phyloP scores from a whole-genome alignment of 1,140 invertebrate species.

The Zelostemma sp. region DNA sequence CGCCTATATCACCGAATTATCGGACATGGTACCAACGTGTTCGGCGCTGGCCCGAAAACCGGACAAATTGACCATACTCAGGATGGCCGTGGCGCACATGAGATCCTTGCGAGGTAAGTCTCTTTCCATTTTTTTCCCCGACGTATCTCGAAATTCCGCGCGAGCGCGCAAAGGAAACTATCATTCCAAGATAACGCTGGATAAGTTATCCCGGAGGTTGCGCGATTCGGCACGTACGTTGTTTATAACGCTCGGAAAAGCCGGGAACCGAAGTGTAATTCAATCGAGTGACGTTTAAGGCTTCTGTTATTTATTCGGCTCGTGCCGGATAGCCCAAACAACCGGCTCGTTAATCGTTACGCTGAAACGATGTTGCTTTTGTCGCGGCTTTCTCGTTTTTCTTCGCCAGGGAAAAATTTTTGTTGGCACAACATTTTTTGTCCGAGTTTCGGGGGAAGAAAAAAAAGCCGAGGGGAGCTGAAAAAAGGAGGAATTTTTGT shows the following conservation, averaged over 20 bases:
- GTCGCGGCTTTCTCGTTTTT: neutral
- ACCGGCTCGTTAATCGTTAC: slow-evolving; percentile 57
- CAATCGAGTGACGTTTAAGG: slow-evolving; percentile 45
- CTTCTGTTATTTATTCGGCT: slow-evolving; percentile 54
- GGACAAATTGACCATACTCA: slow-evolving; percentile 98
- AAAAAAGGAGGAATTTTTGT: slow-evolving; percentile 25
- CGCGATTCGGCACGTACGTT: slow-evolving; percentile 4
- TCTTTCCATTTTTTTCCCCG: neutral
- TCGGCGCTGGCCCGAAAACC: slow-evolving; percentile 97
- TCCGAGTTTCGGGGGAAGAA: no score
- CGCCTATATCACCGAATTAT: slow-evolving; percentile 99
- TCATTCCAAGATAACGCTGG: neutral
- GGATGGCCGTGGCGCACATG: slow-evolving; percentile 99
- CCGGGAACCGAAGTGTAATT: slow-evolving; percentile 44
- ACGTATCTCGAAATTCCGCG: no score
- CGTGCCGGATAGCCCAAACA: slow-evolving; percentile 61
- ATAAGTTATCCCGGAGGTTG: slow-evolving; percentile 13
- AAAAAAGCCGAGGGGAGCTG: neutral
- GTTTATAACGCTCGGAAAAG: slow-evolving; percentile 12
- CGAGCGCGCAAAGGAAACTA: no score
- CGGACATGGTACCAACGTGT: slow-evolving; percentile 99
- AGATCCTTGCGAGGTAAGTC: slow-evolving; percentile 90
- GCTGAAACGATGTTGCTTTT: slow-evolving; percentile 48
- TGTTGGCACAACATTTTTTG: no score
- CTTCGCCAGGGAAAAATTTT: no score